phyloP scores from a whole-genome alignment of 2,113 vertebrate genomes.

The Rhipidura dahli region DNA sequence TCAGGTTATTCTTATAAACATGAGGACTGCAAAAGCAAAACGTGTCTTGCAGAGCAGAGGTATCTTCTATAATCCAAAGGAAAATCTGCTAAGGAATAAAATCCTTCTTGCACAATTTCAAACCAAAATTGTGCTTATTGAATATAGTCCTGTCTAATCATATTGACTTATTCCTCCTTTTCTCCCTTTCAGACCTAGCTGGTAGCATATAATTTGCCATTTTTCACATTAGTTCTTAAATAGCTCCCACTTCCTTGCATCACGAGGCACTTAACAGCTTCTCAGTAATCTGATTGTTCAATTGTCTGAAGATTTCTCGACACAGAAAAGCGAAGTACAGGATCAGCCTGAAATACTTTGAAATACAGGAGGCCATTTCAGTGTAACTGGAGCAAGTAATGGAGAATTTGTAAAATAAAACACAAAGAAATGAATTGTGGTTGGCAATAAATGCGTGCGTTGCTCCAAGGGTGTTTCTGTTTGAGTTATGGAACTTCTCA shows the following conservation, averaged over 20 bases:
- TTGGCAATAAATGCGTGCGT: neutral
- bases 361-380: conserved; percentile 26
- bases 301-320: conserved; percentile 29
- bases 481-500: neutral
- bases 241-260: neutral
- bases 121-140: neutral
- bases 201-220: neutral
- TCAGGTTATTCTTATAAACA: neutral
- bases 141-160: neutral
- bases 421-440: neutral
- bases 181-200: neutral
- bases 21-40: neutral
- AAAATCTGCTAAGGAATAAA: neutral
- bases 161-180: conserved; percentile 16
- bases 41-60: neutral
- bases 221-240: conserved; percentile 36
- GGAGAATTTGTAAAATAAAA: conserved; percentile 54
- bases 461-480: neutral
- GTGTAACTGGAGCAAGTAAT: conserved; percentile 14
- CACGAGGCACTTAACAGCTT: neutral
- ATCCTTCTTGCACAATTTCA: neutral
- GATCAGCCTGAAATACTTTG: neutral
- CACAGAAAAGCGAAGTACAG: neutral
- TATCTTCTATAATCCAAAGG: neutral
- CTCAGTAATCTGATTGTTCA: conserved; percentile 47